phyloP scores from a whole-genome alignment of 1,140 invertebrate genomes.

The Hycleus cichorii region DNA sequence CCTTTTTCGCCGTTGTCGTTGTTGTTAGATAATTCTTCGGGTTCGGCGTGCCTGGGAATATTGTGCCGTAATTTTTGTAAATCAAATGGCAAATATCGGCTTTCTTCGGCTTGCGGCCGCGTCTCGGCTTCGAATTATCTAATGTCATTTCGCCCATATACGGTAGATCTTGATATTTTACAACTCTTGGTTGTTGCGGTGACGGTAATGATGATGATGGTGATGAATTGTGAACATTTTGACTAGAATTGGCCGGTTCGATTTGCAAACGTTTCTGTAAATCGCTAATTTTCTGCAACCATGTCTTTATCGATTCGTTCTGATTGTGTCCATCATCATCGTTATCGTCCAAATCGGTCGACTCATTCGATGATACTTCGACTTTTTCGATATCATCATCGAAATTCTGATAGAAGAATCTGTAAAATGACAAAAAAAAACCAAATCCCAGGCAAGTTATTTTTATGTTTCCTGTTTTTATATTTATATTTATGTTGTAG shows the following conservation, averaged over 20 bases:
- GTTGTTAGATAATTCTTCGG: conserved; percentile 39
- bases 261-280: conserved; percentile 30
- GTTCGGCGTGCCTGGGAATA: conserved; percentile 64
- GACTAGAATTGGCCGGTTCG: conserved; percentile 18
- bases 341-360: conserved; percentile 25
- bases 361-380: conserved; percentile 30
- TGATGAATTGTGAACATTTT: not conserved
- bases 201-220: too few species aligned
- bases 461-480: not conserved
- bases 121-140: conserved; percentile 73
- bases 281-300: conserved; percentile 62
- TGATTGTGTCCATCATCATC: conserved; percentile 32
- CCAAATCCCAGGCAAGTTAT: too few species aligned
- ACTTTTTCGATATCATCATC: conserved; percentile 36
- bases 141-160: conserved; percentile 88
- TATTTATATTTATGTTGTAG: not conserved
- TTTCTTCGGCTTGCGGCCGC: conserved; percentile 81
- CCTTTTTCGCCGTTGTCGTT: conserved; percentile 27
- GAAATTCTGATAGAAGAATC: conserved; percentile 11
- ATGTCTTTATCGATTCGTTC: conserved; percentile 60
- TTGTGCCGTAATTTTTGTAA: conserved; percentile 82
- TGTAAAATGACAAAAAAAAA: too few species aligned
- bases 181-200: conserved; percentile 34
- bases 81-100: conserved; percentile 86
- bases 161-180: conserved; percentile 74